Base-by-base conservation (phyloP, 2,797 vertebrate species). In the Aldrovandia affinis region DNA sequence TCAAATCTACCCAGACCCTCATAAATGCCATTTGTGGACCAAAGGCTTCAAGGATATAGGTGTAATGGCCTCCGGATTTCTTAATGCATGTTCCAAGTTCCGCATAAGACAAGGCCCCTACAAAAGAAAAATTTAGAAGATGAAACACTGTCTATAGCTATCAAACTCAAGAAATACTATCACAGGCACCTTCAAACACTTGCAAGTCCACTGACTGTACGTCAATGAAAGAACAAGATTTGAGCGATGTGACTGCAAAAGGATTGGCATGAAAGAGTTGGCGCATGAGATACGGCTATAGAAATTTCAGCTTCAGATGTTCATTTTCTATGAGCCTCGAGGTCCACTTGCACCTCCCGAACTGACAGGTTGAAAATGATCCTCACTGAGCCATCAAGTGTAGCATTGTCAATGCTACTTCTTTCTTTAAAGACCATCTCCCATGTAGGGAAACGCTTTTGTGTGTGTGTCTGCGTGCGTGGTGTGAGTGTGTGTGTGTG, bases 11-110 rank as follows among this genome's bases (percentile, higher is more conserved):
- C 98, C 98, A 99, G 18, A 99, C 94, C 86, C 96, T 92, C 59
- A 99, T 89, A 88, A 99, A 99, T 83, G 98, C 98, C 91, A 97
- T 93, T 70, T 96, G 91, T 0, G 97, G 97, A 65, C 98, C 98
- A 88, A 99, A 99, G 8, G 97, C 97, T 91, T 99, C 98, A 91
- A 98, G 87, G 86, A 99, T 96, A 9, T 99, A 99, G 0, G 95
- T 98, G 80, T 99, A 99, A 89, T 99, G 98, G 57, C 98, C 98
- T 1, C 98, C 98, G 80, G 98, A 99, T 91, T 99, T 99, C 93
- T 96, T 97, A 86, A 99, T 98, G 86, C 95, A 97, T 0, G 98
- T 99, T 84, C 98, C 98, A 87, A 99, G 88, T 84, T 99, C 98
- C 82, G 98, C 98, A 44, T 99, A 99, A 86, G 93, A 97, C 86